Evolutionary conservation across 2,113 vertebrate species (phyloP).

Genomic region (Galemys pyrenaicus): DNA sequence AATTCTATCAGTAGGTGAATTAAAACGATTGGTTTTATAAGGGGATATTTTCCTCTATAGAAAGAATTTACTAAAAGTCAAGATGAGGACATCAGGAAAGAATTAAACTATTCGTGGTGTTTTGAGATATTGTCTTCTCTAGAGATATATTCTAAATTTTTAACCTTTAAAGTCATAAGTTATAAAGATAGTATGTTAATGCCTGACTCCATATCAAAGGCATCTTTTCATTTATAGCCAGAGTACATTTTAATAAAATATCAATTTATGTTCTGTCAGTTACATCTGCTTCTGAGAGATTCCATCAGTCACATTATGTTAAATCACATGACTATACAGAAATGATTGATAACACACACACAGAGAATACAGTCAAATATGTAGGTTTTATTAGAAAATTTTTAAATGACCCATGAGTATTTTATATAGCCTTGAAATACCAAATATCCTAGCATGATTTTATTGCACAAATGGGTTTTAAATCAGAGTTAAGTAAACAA

Average conservation of each 20-base stretch:
- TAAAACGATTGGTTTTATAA: neutral
- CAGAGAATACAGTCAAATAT: conserved; percentile 20
- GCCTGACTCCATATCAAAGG: conserved; percentile 44
- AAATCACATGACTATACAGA: conserved; percentile 53
- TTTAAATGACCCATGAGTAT: conserved; percentile 28
- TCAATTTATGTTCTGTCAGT: conserved; percentile 74
- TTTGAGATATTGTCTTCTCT: neutral
- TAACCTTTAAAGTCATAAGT: conserved; percentile 44
- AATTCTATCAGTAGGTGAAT: neutral
- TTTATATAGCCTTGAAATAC: neutral
- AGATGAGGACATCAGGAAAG: neutral
- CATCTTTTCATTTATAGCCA: conserved; percentile 61
- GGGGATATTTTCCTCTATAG: neutral
- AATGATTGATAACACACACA: conserved; percentile 58
- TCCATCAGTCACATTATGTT: conserved; percentile 72
- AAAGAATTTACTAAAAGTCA: neutral
- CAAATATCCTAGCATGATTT: neutral
- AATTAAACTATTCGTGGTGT: neutral
- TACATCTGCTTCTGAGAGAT: conserved; percentile 68
- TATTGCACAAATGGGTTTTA: neutral
- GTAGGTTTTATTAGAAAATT: neutral
- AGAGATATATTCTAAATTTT: neutral
- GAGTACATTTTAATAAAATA: conserved; percentile 74
- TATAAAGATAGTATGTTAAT: conserved; percentile 28
- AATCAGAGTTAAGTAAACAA: neutral